Evolutionary conservation across 2,888 invertebrate species (phyloP).

Genomic region (Falcaria lacertinaria): DNA sequence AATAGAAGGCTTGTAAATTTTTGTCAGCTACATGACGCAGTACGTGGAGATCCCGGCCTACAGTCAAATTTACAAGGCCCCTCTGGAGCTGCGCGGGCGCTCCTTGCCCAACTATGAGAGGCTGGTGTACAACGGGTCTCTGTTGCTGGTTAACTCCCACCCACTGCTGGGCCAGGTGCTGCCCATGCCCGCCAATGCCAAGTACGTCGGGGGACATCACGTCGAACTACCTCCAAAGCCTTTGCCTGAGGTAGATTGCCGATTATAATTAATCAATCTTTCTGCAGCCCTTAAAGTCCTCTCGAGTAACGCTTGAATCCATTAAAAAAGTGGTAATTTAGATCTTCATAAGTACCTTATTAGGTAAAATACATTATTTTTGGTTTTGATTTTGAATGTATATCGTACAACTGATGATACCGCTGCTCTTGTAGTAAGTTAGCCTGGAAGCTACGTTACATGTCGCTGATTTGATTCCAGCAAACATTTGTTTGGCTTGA

Average conservation of each 20-base stretch:
- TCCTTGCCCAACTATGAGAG: slow-evolving; percentile 34
- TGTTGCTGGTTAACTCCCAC: slow-evolving; percentile 48
- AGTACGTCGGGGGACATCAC: slow-evolving; percentile 51
- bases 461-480: no score
- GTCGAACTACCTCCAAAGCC: slow-evolving; percentile 22
- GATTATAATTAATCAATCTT: neutral
- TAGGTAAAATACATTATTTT: no score
- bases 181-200: slow-evolving; percentile 38
- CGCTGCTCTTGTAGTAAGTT: no score
- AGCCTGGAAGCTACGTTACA: no score
- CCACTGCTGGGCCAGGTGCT: slow-evolving; percentile 38
- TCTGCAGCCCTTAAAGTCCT: no score
- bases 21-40: slow-evolving; percentile 33
- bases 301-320: no score
- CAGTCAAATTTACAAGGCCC: slow-evolving; percentile 29
- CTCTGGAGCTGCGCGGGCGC: slow-evolving; percentile 32
- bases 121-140: slow-evolving; percentile 34
- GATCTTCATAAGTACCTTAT: no score
- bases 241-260: slow-evolving; percentile 31
- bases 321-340: no score
- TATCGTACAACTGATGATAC: no score
- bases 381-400: no score
- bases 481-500: no score
- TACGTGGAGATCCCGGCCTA: slow-evolving; percentile 40
- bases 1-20: no score